Evolutionary conservation across 2,888 invertebrate genomes (phyloP), one percentile per base, ranked within the genome.

Genomic region (Cryptus armator): DNA sequence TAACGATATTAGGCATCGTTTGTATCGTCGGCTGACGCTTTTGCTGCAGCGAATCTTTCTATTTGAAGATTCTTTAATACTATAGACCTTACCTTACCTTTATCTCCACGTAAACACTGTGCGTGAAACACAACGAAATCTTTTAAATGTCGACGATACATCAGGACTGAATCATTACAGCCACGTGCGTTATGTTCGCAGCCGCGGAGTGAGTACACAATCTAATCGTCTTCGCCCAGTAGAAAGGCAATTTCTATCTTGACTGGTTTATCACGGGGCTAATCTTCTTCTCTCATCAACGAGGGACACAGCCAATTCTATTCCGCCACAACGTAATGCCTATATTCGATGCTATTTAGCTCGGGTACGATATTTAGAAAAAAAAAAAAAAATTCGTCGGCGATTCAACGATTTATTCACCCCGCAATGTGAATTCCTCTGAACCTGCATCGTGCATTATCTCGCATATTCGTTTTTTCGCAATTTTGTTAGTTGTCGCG

Each of bases 61-160:
- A 48, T 75, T 56, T 44, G 44, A 46, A 12, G 78, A 37, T 37
- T 62, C 59, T 84, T 76, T 72, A 80, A 80, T 80, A 80, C 76
- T 29, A 62, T 16, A 56, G 19, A 51, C 53, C 62, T 71, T 29
- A 51, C 53, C 62, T 71, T 32, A 24, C 32, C 56, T 37, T 29
- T 56, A 44, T 66, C 10, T 66, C 6, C 48, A 72, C 72, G 76
- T 71, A 68, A 79, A 75, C 51, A 72, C 66, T 66, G 71, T 84
- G 84, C 84, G 84, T 84, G 80, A 29, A 48, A 71, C 66, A 66
- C 71, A 84, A 81, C 81, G 81, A 84, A 81, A 81, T 37, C 80
- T 84, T 84, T 84, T 84, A 84, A 84, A 84, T 84, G 84, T 84
- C 84, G 84, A 71, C 19, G 84, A 29, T 48, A 77, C 84, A 72